Evolutionary conservation across 2,113 vertebrate genomes (phyloP), one percentile per base, ranked within the genome.

Genomic region (Xiphophorus hellerii): DNA sequence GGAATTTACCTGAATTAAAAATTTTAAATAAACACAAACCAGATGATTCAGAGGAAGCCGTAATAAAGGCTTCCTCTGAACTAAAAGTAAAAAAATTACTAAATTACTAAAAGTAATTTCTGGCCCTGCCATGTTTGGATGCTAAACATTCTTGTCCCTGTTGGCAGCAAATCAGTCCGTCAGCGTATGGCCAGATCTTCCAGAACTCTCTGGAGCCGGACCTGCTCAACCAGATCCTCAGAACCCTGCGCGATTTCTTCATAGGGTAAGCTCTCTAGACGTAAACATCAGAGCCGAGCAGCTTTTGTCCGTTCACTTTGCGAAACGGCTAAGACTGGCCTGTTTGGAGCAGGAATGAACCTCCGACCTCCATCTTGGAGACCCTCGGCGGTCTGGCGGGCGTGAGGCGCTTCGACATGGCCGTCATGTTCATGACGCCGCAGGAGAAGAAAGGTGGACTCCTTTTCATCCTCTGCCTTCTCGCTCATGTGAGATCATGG

Each of bases 371-470:
- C 42, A 94, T 96, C 14, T 86, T 97, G 90, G 94, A 96, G 88
- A 92, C 96, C 82, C 95, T 99, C 78, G 91, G 90, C 74, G 96
- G 90, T 60, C 94, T 99, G 1, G 95, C 96, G 20, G 92, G 94
- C 42, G 93, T 97, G 73, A 95, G 91, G 87, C 95, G 97, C 79
- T 99, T 99, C 90, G 94, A 98, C 92, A 98, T 98, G 96, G 96
- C 96, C 1, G 92, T 99, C 74, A 97, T 99, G 97, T 97, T 99
- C 92, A 96, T 98, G 96, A 97, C 97, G 4, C 82, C 92, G 20
- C 51, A 93, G 3, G 97, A 99, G 90, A 98, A 94, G 91, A 96
- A 94, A 94, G 93, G 98, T 99, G 81, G 87, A 15, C 39, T 51
- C 1, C 39, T 1, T 65, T 3, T 5, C 1, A 5, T 44, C n/a